These are phyloP conservation scores for Lasioglossum leucozonium DNA, from an alignment of 2,888 invertebrate species.

Conservation along the genomic window DNA sequence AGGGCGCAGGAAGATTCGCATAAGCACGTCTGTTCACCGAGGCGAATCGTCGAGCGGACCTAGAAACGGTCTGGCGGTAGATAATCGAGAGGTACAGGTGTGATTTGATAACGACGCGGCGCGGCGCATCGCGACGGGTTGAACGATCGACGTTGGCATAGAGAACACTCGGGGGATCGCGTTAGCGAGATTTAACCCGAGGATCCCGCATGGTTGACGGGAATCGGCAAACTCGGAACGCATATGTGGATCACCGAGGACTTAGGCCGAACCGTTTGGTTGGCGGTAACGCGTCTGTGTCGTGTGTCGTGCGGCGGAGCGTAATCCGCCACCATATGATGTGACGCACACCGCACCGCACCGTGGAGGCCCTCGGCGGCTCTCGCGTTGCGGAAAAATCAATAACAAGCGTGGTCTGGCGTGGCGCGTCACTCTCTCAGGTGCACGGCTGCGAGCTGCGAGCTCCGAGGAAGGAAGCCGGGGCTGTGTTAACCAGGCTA, in stretches of 20 bases:
- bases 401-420: slow-evolving; percentile 82
- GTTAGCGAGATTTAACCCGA: slow-evolving; percentile 11
- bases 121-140: background rate
- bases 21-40: background rate
- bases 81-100: slow-evolving; percentile 37
- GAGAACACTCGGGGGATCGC: background rate
- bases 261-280: slow-evolving; percentile 18
- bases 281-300: slow-evolving; percentile 18
- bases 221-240: background rate
- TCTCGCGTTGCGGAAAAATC: slow-evolving; percentile 82
- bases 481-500: slow-evolving; percentile 53
- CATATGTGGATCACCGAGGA: background rate
- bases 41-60: background rate
- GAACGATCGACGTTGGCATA: slow-evolving; percentile 34
- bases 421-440: slow-evolving; percentile 79
- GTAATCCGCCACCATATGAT: slow-evolving; percentile 79
- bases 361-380: slow-evolving; percentile 62
- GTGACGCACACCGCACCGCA: slow-evolving; percentile 73
- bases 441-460: slow-evolving; percentile 66
- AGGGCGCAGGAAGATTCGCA: background rate
- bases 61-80: slow-evolving; percentile 17
- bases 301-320: slow-evolving; percentile 50
- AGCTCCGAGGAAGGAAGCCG: slow-evolving; percentile 70
- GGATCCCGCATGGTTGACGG: background rate
- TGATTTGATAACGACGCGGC: slow-evolving; percentile 20